These are phyloP conservation scores for Chymomyza amoena DNA, from an alignment of 2,888 invertebrate genomes.

Conservation along the genomic window DNA sequence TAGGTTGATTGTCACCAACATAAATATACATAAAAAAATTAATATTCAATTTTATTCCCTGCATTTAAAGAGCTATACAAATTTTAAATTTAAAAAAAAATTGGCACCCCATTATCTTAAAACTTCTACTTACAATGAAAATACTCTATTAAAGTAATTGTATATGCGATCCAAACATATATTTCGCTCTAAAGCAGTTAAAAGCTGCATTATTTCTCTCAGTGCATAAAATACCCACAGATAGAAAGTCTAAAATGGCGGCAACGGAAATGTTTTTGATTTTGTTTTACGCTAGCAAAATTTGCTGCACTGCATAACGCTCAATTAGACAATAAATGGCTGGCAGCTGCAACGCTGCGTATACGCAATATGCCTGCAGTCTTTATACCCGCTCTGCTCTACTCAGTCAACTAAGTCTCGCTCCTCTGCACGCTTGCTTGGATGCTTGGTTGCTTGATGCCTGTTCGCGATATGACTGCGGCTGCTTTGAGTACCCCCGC, in stretches of 20 bases:
- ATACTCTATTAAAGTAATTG: too few relatives aligned
- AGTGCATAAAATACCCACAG: background rate
- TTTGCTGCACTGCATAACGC: conserved; percentile 20
- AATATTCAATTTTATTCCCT: too few relatives aligned
- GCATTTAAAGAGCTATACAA: too few relatives aligned
- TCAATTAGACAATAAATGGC: conserved; percentile 56
- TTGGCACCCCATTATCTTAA: too few relatives aligned
- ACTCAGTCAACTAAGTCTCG: background rate
- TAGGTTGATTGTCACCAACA: too few relatives aligned
- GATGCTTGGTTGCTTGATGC: conserved; percentile 50
- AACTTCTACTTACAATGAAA: too few relatives aligned
- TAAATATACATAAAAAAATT: too few relatives aligned
- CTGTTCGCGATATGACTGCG: conserved; percentile 49
- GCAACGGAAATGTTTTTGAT: background rate
- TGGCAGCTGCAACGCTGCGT: conserved; percentile 50
- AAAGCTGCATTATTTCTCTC: background rate
- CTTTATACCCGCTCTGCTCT: background rate
- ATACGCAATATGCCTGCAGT: conserved; percentile 63
- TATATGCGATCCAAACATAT: too few relatives aligned
- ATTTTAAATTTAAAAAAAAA: too few relatives aligned
- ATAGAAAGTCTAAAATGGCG: background rate
- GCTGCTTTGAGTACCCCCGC: conserved; percentile 7
- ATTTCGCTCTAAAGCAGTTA: too few relatives aligned
- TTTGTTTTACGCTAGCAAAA: background rate
- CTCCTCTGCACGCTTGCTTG: background rate